These are phyloP conservation scores for Archips crataeganus DNA, from an alignment of 2,888 invertebrate genomes.

Conservation along the genomic window DNA sequence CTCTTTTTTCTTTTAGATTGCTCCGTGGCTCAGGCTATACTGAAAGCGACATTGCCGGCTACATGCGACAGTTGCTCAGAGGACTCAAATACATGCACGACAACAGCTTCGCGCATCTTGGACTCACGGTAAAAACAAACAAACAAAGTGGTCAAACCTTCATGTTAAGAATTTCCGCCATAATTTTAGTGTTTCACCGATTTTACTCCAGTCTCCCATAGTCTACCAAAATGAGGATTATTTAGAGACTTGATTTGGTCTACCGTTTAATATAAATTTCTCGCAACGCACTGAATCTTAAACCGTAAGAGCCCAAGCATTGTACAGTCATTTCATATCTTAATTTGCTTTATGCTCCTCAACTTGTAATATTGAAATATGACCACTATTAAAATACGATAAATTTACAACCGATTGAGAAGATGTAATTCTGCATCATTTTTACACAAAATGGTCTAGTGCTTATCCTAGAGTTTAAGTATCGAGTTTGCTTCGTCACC, in stretches of 20 bases:
- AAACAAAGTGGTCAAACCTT: background rate
- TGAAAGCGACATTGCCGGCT: constrained; percentile 94
- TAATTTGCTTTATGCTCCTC: no score
- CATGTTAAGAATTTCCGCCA: background rate
- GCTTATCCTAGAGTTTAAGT: no score
- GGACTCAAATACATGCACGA: constrained; percentile 97
- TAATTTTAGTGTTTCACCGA: background rate
- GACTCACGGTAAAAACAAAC: constrained; percentile 91
- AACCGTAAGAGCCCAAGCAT: no score
- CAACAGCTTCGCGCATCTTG: constrained; percentile 95
- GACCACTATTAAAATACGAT: no score
- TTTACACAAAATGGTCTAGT: no score
- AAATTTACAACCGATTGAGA: no score
- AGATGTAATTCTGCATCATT: no score
- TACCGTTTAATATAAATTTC: no score
- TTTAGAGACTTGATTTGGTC: background rate
- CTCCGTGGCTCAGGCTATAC: constrained; percentile 89
- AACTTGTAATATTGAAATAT: no score
- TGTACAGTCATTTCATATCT: no score
- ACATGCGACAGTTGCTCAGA: constrained; percentile 93
- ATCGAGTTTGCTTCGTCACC: no score
- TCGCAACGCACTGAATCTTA: no score
- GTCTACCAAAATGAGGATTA: background rate
- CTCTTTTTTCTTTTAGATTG: constrained; percentile 22
- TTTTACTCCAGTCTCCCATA: background rate